Conservation (phyloP, 2,113 vertebrate genomes). For the Meles meles region DNA sequence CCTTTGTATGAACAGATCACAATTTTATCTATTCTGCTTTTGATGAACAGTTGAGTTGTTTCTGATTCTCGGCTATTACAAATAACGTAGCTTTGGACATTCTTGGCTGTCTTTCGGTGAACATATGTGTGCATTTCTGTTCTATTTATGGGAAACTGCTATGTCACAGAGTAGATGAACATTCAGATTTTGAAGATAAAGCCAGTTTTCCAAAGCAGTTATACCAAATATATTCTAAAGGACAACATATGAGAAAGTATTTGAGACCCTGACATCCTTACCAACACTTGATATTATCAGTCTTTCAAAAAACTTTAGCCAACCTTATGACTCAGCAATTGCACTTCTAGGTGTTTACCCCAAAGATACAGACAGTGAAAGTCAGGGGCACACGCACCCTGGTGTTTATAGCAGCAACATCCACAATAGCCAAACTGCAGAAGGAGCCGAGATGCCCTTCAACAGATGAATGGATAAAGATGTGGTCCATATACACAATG, state of each 20-base stretch:
- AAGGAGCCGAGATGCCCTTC: too few relatives aligned
- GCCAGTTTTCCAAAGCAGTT: neutral
- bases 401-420: too few relatives aligned
- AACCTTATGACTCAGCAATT: too few relatives aligned
- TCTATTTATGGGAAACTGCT: neutral
- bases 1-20: neutral
- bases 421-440: too few relatives aligned
- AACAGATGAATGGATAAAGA: too few relatives aligned
- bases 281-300: neutral
- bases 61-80: neutral
- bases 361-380: too few relatives aligned
- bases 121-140: neutral
- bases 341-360: too few relatives aligned
- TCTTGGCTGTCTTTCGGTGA: neutral
- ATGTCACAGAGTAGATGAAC: neutral
- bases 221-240: neutral
- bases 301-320: neutral
- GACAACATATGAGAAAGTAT: neutral
- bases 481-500: too few relatives aligned
- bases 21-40: neutral
- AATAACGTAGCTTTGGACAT: neutral
- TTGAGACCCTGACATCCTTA: neutral
- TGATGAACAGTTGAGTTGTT: neutral
- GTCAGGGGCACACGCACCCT: too few relatives aligned
- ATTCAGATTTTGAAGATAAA: neutral